Base-by-base conservation (phyloP, 2,797 vertebrate species). In the Nannoperca obscura region DNA sequence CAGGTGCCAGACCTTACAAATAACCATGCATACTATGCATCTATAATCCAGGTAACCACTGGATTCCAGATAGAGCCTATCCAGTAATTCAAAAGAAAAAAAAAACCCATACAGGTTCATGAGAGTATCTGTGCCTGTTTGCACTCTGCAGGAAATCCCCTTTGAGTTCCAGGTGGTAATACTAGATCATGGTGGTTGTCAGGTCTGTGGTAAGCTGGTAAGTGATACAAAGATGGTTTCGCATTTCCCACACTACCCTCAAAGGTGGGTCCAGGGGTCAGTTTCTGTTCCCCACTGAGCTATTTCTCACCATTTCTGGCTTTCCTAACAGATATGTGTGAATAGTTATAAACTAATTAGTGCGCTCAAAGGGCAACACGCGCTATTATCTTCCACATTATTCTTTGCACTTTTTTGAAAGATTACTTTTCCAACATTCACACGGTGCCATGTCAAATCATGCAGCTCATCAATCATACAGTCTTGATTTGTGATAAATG, bases 161-260 rank as follows among this genome's bases (percentile, higher is more conserved):
- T 53, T 14, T 44, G 32, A 66, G 22, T 82, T 85, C 68, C 62
- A 79, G 54, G 65, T 44, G 58, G 24, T 11, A 46, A 52, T 24
- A 49, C n/a, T 19, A 4, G 10, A 67, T 17, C 13, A 27, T 11
- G 14, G 8, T 27, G 63, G 47, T n/a, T 74, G 46, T 70, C 61
- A 60, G 60, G 36, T 64, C 53, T 76, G 60, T 54, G 55, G 54
- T 7, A 40, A 40, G n/a, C 27, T 46, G 24, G 3, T 15, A 77
- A 53, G 34, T 76, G 47, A 74, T 66, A 38, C 34, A 40, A 38
- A 72, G 73, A 66, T 42, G 38, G 50, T 79, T 78, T 55, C 24
- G 55, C 54, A 59, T 80, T 83, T 49, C 69, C 69, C 75, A 61
- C 38, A 64, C n/a, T 34, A 59, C 27, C 24, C 24, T 68, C 52